Conservation (phyloP, 2,888 invertebrate genomes). For the Machimus rusticus region DNA sequence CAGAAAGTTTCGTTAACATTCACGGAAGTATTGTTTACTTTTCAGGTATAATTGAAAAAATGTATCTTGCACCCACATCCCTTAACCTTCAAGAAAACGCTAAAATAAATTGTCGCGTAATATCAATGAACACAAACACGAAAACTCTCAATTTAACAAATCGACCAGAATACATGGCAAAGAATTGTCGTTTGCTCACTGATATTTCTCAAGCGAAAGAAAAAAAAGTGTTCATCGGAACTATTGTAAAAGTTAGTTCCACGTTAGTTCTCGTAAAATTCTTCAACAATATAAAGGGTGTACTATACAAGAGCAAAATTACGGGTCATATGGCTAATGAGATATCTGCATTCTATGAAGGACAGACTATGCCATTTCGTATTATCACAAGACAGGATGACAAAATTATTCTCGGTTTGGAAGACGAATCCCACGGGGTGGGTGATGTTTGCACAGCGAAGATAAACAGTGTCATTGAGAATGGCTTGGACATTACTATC, state of each 20-base stretch:
- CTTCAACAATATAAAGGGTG: slow-evolving; percentile 61
- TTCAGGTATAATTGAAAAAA: slow-evolving; percentile 67
- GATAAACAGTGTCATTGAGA: slow-evolving; percentile 54
- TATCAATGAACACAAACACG: slow-evolving; percentile 63
- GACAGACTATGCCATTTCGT: slow-evolving; percentile 59
- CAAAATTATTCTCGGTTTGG: slow-evolving; percentile 55
- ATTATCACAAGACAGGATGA: slow-evolving; percentile 53
- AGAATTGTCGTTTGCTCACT: slow-evolving; percentile 65
- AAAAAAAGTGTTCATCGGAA: slow-evolving; percentile 61
- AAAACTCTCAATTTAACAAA: slow-evolving; percentile 69
- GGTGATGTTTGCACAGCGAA: slow-evolving; percentile 58
- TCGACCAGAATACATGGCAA: slow-evolving; percentile 70
- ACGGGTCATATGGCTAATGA: slow-evolving; percentile 50
- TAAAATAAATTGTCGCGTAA: slow-evolving; percentile 68
- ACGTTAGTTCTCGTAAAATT: slow-evolving; percentile 58
- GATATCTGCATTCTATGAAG: slow-evolving; percentile 52
- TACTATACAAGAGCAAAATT: slow-evolving; percentile 55
- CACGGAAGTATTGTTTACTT: not conserved
- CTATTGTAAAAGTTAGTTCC: slow-evolving; percentile 56
- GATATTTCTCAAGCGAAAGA: slow-evolving; percentile 65
- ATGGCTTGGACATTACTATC: slow-evolving; percentile 61
- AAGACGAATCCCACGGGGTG: slow-evolving; percentile 55
- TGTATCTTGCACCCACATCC: slow-evolving; percentile 65
- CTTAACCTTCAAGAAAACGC: slow-evolving; percentile 68
- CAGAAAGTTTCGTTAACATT: not conserved